Base-by-base conservation (phyloP, 2,113 vertebrate genomes). In the Ammodytes dubius region DNA sequence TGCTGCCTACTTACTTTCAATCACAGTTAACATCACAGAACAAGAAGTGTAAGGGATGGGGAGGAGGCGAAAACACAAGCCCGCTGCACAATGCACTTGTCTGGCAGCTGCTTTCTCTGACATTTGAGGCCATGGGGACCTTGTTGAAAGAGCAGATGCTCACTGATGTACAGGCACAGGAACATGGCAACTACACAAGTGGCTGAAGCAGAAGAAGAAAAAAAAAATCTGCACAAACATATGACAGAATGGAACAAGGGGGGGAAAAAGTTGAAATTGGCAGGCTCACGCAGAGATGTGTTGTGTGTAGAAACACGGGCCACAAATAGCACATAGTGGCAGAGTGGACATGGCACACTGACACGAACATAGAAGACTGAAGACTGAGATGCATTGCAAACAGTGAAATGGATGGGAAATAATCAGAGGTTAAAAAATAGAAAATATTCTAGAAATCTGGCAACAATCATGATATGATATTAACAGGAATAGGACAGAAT, bases 11-110 rank as follows among this genome's bases (percentile, higher is more conserved):
- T 88, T 92, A 91, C 93, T 93, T 95, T 92, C 89, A 87, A 94
- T 95, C 95, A 96, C 95, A 92, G 95, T 93, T 96, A 97, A 98
- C 95, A 95, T 94, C 90, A 93, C 91, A 94, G 94, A 96, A 97
- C 97, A 97, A 92, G 93, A 93, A 84, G 87, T 85, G 84, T 81
- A 27, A 83, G 86, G 89, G 71, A 87, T 72, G 88, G 89, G 27
- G 86, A 88, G 87, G 83, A 89, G 87, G 92, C 72, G 54, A 83
- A 27, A 86, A 88, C 83, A 93, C 82, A 86, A 88, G 88, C 75
- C 81, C 80, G 53, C 77, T 90, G 91, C 88, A 92, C 90, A 88
- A 90, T 92, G 86, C 87, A 83, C 92, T 90, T 92, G 93, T 93
- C 89, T 92, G 91, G 89, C 92, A 92, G 93, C 86, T 91, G 91